phyloP scores from a whole-genome alignment of 2,797 vertebrate genomes.

The Sphenopsis melanotis region DNA sequence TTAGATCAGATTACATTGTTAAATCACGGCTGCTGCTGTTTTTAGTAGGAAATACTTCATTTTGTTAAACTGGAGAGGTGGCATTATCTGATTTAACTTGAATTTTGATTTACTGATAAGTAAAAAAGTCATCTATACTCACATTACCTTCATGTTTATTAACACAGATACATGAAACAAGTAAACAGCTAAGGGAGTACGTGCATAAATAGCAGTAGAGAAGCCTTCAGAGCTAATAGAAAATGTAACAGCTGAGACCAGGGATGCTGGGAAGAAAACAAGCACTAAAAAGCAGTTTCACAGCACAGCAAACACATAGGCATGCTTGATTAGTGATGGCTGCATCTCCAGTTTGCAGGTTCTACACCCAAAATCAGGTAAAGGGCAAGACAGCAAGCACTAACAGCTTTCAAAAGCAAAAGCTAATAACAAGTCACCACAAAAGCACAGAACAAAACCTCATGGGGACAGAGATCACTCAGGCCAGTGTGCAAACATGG shows the following conservation, averaged over 20 bases:
- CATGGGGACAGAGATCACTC: background rate
- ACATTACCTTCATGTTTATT: background rate
- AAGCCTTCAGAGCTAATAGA: background rate
- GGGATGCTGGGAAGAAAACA: background rate
- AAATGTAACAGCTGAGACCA: background rate
- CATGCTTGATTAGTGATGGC: background rate
- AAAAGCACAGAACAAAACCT: background rate
- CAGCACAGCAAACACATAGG: background rate
- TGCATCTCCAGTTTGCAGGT: background rate
- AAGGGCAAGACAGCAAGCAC: background rate
- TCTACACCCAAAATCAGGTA: background rate
- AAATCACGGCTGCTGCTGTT: constrained; percentile 12
- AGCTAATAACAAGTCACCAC: background rate
- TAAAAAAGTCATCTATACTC: background rate
- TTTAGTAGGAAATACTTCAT: constrained; percentile 45
- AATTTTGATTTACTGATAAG: background rate
- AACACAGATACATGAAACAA: background rate
- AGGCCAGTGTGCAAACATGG: background rate
- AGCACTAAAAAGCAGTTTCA: background rate
- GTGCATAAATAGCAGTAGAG: background rate
- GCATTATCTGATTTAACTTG: background rate
- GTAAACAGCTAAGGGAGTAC: background rate
- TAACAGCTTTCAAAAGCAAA: background rate
- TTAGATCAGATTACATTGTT: constrained; percentile 51
- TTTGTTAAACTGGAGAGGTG: background rate